Evolutionary conservation across 2,888 invertebrate species (phyloP), one percentile per base, ranked within the genome.

Genomic region (Pyrrhia umbra): DNA sequence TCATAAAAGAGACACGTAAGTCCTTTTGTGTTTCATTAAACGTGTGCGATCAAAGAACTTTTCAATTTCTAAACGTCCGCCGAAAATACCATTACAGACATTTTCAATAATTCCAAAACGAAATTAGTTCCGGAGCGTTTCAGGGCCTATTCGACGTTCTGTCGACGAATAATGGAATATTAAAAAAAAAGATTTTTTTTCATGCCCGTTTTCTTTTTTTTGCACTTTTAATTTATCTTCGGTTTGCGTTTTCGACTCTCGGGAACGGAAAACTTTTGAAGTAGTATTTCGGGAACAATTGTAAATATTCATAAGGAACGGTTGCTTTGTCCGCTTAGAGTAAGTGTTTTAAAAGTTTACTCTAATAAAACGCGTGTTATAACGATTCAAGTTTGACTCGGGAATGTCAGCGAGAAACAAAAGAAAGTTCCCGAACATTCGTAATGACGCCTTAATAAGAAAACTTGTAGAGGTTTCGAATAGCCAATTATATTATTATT

Each of bases 181-280:
- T 70, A 69, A 78, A 75, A 83, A 81, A 80, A 79, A 49, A 49
- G 71, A 64, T 68, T 66, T 68, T 66, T 68, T 68, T 57, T 69
- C 75, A 59, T 65, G 68, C 68, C 62, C 45, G 55, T 60, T 76
- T 68, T 75, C 75, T 77, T 77, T 77, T n/a, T 80, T 71, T 72
- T 65, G 60, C 46, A 70, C 77, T 80, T 80, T 84, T 80, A 85
- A 85, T 85, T 85, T 82, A 82, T 79, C 75, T 66, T 67, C 66
- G 62, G 63, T 76, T 73, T 72, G 68, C 67, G 68, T 54, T 63
- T 61, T 54, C 55, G 61, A 68, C 56, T 68, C 59, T 64, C 39
- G 65, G 57, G 60, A 63, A 71, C 60, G 66, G 49, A 66, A 62
- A 80, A 81, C 71, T 79, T 81, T 58, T 69, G 62, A 70, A 78